phyloP scores from a whole-genome alignment of 2,888 invertebrate species.

The Agonopterix arenella region DNA sequence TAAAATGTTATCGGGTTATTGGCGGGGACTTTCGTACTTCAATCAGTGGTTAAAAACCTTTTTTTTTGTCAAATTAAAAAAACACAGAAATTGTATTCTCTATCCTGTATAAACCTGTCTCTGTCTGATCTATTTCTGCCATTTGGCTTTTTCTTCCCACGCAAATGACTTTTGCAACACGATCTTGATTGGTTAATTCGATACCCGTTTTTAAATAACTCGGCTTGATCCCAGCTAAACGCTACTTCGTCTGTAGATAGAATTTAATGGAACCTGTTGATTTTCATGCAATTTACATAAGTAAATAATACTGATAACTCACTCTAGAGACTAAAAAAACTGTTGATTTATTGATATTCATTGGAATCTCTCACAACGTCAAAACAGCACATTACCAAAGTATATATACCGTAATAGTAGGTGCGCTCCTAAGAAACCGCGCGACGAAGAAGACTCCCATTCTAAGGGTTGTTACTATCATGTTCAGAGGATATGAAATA shows the following conservation, averaged over 20 bases:
- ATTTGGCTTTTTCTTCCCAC: slow-evolving; percentile 17
- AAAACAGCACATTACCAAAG: too few species aligned
- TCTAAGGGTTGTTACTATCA: too few species aligned
- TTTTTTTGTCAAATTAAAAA: background rate
- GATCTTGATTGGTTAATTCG: slow-evolving; percentile 1
- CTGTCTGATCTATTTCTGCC: slow-evolving; percentile 11
- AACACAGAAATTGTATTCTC: slow-evolving; percentile 9
- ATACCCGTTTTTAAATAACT: background rate
- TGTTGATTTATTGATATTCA: background rate
- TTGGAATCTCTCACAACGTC: too few species aligned
- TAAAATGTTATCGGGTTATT: background rate
- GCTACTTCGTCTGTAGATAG: slow-evolving; percentile 10
- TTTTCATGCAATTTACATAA: background rate
- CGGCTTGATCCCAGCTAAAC: slow-evolving; percentile 8
- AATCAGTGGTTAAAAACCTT: background rate
- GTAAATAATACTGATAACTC: too few species aligned
- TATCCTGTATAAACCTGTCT: background rate
- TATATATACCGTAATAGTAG: too few species aligned
- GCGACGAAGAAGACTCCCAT: too few species aligned
- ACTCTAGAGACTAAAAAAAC: too few species aligned
- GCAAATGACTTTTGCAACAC: slow-evolving; percentile 6
- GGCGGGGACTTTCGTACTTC: background rate
- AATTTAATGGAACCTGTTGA: slow-evolving; percentile 13
- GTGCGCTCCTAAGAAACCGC: too few species aligned
- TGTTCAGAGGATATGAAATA: too few species aligned